phyloP scores from a whole-genome alignment of 2,113 vertebrate genomes.

The Lampris megalopsis region DNA sequence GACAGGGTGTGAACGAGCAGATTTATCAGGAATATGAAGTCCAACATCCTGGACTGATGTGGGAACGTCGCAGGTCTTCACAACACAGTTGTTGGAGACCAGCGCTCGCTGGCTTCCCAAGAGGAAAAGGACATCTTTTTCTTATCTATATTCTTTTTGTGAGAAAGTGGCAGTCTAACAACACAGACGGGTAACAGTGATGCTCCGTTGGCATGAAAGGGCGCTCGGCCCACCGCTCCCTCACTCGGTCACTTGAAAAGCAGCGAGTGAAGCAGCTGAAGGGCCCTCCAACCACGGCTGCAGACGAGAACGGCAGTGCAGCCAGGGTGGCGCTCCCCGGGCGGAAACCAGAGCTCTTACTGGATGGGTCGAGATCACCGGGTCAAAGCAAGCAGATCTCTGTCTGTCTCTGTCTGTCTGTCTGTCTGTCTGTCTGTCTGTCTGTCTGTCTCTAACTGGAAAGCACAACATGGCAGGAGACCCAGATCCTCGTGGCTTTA shows the following conservation, averaged over 20 bases:
- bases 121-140: background rate
- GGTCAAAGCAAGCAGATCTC: conserved; percentile 28
- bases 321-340: conserved; percentile 6
- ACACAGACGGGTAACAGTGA: background rate
- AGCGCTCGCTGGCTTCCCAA: too few relatives aligned
- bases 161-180: background rate
- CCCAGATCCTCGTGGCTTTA: background rate
- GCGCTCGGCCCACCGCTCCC: conserved; percentile 1
- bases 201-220: background rate
- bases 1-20: background rate
- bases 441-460: background rate
- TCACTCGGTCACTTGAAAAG: conserved; percentile 23
- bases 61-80: too few relatives aligned
- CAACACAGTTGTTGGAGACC: too few relatives aligned
- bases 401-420: background rate
- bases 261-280: conserved; percentile 18
- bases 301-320: conserved; percentile 3
- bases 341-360: conserved; percentile 45
- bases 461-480: background rate
- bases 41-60: too few relatives aligned
- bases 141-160: background rate
- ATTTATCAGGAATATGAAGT: too few relatives aligned
- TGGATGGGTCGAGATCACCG: conserved; percentile 26
- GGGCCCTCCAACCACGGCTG: conserved; percentile 36
- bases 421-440: background rate